A percentile compares a stretch with the other conserved stretches of the same genome.
phyloP scores from a whole-genome alignment of 2,113 vertebrate species.

The Cephalopterus ornatus region DNA sequence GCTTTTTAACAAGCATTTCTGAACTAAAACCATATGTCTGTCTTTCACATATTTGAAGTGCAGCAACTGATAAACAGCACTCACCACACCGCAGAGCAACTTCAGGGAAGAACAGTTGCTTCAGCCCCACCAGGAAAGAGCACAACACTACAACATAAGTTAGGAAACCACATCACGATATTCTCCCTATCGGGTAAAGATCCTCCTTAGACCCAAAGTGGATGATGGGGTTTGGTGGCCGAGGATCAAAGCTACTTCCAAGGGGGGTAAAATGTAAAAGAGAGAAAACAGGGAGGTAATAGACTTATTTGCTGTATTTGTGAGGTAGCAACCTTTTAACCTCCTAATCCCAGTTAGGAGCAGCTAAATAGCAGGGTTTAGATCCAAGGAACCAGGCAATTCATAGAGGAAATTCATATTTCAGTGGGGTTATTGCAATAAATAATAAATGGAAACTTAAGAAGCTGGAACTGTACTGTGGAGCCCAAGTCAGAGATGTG shows the following conservation, averaged over 20 bases:
- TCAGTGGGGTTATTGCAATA: background rate
- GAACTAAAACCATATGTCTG: background rate
- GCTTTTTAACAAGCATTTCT: background rate
- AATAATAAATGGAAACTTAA: background rate
- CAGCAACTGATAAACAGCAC: background rate
- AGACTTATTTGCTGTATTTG: background rate
- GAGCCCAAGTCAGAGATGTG: background rate
- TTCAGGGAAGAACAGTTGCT: background rate
- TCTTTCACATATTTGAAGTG: background rate
- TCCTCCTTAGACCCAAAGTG: background rate
- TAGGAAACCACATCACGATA: background rate
- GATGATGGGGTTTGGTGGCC: background rate
- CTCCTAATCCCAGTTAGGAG: background rate
- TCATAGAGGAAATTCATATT: background rate
- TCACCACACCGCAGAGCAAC: background rate
- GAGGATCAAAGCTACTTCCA: background rate
- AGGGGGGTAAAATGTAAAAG: background rate
- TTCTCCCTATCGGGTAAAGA: background rate
- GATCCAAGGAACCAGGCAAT: background rate
- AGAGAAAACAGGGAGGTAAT: background rate
- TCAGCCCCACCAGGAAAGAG: background rate
- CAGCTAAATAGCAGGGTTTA: background rate
- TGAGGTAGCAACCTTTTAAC: background rate
- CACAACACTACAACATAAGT: background rate
- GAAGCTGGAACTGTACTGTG: background rate